These are phyloP conservation scores for Saccostrea glomerata DNA, from an alignment of 1,140 invertebrate genomes.

Conservation along the genomic window DNA sequence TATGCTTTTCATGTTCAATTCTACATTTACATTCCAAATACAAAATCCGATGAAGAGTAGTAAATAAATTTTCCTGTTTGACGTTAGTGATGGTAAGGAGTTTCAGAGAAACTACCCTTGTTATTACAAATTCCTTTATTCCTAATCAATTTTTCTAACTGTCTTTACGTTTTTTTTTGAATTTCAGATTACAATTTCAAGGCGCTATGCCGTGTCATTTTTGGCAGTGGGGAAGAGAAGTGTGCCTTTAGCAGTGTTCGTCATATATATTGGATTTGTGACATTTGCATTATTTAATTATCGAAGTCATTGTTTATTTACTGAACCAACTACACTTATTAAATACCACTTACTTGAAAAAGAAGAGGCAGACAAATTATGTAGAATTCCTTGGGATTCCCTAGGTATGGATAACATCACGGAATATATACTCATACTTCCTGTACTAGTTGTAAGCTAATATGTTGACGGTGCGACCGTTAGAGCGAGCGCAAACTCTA, in stretches of 20 bases:
- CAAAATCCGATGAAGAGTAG: background rate
- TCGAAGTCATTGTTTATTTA: constrained; percentile 64
- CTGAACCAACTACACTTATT: constrained; percentile 63
- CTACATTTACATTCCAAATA: background rate
- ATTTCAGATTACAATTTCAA: constrained; percentile 18
- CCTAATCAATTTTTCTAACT: too few relatives aligned
- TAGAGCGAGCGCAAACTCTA: too few relatives aligned
- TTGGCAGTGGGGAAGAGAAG: constrained; percentile 35
- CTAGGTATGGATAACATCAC: constrained; percentile 56
- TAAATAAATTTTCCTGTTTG: too few relatives aligned
- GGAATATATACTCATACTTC: too few relatives aligned
- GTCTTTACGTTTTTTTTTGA: background rate
- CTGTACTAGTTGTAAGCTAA: too few relatives aligned
- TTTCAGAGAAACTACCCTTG: too few relatives aligned
- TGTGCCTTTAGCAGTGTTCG: constrained; percentile 2
- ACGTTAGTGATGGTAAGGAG: background rate
- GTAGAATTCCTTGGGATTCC: constrained; percentile 58
- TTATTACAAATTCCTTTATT: too few relatives aligned
- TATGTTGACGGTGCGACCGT: too few relatives aligned
- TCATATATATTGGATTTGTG: constrained; percentile 61
- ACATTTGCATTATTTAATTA: constrained; percentile 70
- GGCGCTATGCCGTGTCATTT: constrained; percentile 28
- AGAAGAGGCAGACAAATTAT: constrained; percentile 55
- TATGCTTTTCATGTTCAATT: background rate
- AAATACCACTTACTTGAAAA: constrained; percentile 56